A percentile compares a stretch with the other conserved stretches of the same genome.
phyloP scores from a whole-genome alignment of 2,888 invertebrate species.

The Sisyra terminalis region DNA sequence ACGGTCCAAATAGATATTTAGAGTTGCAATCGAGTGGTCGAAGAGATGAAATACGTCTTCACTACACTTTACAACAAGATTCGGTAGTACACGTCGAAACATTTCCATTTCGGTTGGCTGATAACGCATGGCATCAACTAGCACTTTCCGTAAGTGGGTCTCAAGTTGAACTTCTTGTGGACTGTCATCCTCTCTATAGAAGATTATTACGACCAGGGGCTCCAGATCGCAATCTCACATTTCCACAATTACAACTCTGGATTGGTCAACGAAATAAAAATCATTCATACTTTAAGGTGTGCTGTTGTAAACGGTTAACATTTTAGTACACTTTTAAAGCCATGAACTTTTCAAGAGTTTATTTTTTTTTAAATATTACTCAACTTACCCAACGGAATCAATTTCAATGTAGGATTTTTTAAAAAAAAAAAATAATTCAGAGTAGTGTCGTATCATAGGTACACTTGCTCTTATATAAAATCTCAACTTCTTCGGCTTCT shows the following conservation, averaged over 20 bases:
- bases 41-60: conserved; percentile 70
- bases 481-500: no score
- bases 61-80: conserved; percentile 49
- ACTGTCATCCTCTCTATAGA: conserved; percentile 75
- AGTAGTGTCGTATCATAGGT: no score
- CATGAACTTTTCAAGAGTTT: no score
- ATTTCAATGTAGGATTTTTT: no score
- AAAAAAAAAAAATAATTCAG: no score
- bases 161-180: conserved; percentile 68
- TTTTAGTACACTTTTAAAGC: no score
- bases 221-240: conserved; percentile 60
- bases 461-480: no score
- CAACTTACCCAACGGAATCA: no score
- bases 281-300: conserved; percentile 77
- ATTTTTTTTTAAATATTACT: no score
- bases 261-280: conserved; percentile 74
- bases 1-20: conserved; percentile 56
- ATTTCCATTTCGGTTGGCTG: conserved; percentile 75
- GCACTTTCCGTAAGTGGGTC: conserved; percentile 72
- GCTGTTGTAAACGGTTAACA: no score
- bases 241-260: conserved; percentile 62
- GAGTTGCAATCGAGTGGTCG: conserved; percentile 84
- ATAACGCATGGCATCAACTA: conserved; percentile 76
- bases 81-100: conserved; percentile 60
- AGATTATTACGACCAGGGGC: conserved; percentile 51